Base-by-base conservation (phyloP, 2,797 vertebrate species). In the Labeo calbasu region DNA sequence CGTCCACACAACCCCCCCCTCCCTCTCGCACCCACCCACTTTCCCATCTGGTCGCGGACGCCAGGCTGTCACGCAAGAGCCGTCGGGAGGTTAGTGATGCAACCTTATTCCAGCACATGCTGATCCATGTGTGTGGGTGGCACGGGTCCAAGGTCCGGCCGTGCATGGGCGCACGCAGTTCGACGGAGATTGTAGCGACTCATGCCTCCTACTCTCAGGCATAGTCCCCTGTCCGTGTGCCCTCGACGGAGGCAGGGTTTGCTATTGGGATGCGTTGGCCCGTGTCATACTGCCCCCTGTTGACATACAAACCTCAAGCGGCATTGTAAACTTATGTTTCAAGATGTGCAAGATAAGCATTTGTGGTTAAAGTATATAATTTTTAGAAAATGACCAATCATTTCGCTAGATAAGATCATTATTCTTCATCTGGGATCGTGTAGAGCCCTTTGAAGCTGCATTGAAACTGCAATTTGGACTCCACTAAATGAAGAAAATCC, bases 51-150 rank as follows among this genome's bases (percentile, higher is more conserved):
- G 76, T 81, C 78, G 77, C 84, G 85, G 92, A 85, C 85, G 69
- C 86, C 84, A 84, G 82, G 87, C 87, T 88, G 89, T 94, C 92
- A 91, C 71, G 82, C 86, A 91, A 86, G 85, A 90, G 91, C 63
- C 73, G 83, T 79, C 80, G 85, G 84, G 89, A 84, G 76, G 85
- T 59, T 81, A 89, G 90, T 94, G 92, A 94, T 90, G 92, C 92
- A 94, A 93, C 89, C 48, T 80, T 89, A 89, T 92, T 92, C 92
- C 88, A 91, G 93, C 92, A 92, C 93, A 93, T 91, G 91, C 93
- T 92, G 92, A 92, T 93, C 92, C 55, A 70, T 90, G 90, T 92
- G 92, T 92, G 91, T 89, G 76, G 88, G 86, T 92, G 93, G 93
- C 90, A 81, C 32, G 25, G 3, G 89, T 91, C 92, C 93, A 93